A percentile compares a stretch with the other conserved stretches of the same genome.
These are phyloP conservation scores for Hydrocynus forskahlii DNA, from an alignment of 2,797 vertebrate genomes.

Conservation along the genomic window DNA sequence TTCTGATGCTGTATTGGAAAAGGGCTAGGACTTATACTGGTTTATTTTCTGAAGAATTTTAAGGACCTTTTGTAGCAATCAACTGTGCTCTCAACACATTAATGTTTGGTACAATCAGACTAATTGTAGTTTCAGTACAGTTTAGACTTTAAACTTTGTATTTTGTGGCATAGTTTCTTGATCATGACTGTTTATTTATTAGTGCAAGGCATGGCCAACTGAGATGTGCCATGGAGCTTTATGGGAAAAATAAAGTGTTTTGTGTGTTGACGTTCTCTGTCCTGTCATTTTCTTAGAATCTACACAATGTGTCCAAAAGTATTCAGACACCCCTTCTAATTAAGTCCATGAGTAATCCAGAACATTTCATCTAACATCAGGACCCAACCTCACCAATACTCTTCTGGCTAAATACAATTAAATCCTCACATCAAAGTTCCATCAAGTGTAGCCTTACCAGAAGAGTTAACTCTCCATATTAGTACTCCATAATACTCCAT, in stretches of 20 bases:
- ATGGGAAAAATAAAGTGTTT: constrained; percentile 7
- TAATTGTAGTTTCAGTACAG: neutral
- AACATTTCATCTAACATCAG: too few species aligned
- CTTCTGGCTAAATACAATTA: too few species aligned
- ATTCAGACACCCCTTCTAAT: neutral
- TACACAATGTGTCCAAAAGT: neutral
- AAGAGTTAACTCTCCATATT: too few species aligned
- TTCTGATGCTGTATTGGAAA: constrained; percentile 4
- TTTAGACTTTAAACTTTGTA: neutral
- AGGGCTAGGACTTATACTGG: neutral
- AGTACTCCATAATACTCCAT: too few species aligned
- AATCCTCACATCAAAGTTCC: too few species aligned
- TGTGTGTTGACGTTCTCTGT: neutral
- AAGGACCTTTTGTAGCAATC: neutral
- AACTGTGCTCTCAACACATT: neutral
- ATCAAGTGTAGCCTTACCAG: too few species aligned
- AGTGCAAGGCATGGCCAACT: neutral
- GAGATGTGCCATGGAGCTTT: neutral
- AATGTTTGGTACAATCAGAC: constrained; percentile 1
- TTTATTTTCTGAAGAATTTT: constrained; percentile 11
- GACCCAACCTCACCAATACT: too few species aligned
- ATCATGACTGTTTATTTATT: constrained; percentile 15
- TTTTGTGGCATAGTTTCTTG: neutral
- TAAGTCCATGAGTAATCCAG: too few species aligned
- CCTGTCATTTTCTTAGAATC: neutral